Conservation (phyloP, 1,140 invertebrate species). For the Marisa cornuarietis region DNA sequence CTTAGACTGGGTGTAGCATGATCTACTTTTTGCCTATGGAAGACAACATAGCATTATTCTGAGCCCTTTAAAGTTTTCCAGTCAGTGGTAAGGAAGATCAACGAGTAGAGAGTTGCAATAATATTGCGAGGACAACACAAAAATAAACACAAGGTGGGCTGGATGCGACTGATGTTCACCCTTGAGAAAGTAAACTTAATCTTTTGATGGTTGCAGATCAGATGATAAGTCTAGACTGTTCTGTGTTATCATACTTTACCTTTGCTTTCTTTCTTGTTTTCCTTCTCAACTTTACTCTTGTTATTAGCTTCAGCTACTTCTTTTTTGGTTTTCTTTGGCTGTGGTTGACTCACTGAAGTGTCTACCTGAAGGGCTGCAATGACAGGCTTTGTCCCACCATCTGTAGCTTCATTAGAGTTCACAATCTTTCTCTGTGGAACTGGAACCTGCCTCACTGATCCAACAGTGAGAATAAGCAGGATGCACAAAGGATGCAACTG, state of each 20-base stretch:
- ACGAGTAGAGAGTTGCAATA: too few species aligned
- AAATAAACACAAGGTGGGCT: background rate
- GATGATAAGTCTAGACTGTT: too few species aligned
- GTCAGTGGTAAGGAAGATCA: too few species aligned
- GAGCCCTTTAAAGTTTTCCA: too few species aligned
- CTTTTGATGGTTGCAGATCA: too few species aligned
- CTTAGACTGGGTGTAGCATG: too few species aligned
- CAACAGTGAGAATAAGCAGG: conserved; percentile 9
- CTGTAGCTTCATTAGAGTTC: background rate
- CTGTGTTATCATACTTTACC: background rate
- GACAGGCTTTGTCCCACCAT: conserved; percentile 15
- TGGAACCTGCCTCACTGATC: conserved; percentile 72
- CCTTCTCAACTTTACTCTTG: conserved; percentile 25
- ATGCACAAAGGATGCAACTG: background rate
- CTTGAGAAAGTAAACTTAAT: background rate
- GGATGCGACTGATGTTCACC: background rate
- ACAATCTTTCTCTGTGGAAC: conserved; percentile 34
- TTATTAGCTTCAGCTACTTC: conserved; percentile 18
- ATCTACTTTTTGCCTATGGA: too few species aligned
- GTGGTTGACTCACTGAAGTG: conserved; percentile 16
- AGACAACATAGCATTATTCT: too few species aligned
- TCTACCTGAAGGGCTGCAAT: conserved; percentile 13
- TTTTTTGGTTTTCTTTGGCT: conserved; percentile 21
- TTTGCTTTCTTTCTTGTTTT: conserved; percentile 36
- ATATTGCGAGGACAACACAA: background rate